phyloP scores from a whole-genome alignment of 1,140 invertebrate species.

The Leucophenga varia region DNA sequence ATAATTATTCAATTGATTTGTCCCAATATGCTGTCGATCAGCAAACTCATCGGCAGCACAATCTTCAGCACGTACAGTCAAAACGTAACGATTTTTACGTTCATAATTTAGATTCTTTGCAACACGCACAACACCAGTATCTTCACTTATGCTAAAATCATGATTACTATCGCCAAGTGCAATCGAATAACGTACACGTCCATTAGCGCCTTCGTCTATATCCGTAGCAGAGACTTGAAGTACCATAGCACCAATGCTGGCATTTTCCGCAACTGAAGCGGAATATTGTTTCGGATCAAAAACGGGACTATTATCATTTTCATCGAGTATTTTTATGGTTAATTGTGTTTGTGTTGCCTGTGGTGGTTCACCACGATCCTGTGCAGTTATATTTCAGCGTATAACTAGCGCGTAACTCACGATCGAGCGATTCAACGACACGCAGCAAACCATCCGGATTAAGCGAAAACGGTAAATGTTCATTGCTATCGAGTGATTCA shows the following conservation, averaged over 20 bases:
- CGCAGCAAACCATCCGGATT: slow-evolving; percentile 84
- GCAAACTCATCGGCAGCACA: slow-evolving; percentile 69
- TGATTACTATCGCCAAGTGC: slow-evolving; percentile 85
- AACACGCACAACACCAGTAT: slow-evolving; percentile 83
- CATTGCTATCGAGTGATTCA: slow-evolving; percentile 30
- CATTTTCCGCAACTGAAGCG: slow-evolving; percentile 86
- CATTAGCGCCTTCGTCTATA: slow-evolving; percentile 85
- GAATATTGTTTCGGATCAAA: slow-evolving; percentile 88
- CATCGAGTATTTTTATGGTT: slow-evolving; percentile 77
- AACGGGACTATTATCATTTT: slow-evolving; percentile 91
- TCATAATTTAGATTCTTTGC: slow-evolving; percentile 92
- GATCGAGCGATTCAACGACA: slow-evolving; percentile 78
- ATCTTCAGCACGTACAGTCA: slow-evolving; percentile 87
- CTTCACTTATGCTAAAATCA: slow-evolving; percentile 87
- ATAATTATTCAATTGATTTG: background rate
- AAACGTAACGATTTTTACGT: slow-evolving; percentile 76
- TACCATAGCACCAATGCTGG: slow-evolving; percentile 87
- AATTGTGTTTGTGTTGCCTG: slow-evolving; percentile 71
- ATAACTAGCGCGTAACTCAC: slow-evolving; percentile 82
- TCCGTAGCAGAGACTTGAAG: slow-evolving; percentile 90
- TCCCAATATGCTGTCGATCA: slow-evolving; percentile 24
- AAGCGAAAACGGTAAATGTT: slow-evolving; percentile 72
- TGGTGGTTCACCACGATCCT: slow-evolving; percentile 84
- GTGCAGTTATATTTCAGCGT: slow-evolving; percentile 77
- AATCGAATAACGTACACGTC: slow-evolving; percentile 84